Evolutionary conservation across 1,140 invertebrate genomes (phyloP).

Genomic region (Cotesia glomerata): DNA sequence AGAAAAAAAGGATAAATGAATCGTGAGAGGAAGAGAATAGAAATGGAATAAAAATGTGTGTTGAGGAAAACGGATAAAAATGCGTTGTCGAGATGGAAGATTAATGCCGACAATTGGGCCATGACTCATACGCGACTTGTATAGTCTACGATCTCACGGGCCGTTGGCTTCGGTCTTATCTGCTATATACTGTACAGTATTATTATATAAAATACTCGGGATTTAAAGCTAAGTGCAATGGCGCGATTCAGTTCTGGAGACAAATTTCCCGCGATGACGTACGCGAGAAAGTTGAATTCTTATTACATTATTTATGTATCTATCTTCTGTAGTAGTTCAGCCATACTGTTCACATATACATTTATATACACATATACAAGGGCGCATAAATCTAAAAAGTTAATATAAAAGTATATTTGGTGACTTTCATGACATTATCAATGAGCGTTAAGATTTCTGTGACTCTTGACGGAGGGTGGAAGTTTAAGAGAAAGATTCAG

Average conservation of each 20-base stretch:
- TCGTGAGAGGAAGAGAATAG: background rate
- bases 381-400: too few species aligned
- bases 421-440: too few species aligned
- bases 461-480: slow-evolving; percentile 31
- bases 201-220: too few species aligned
- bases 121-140: slow-evolving; percentile 7
- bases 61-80: background rate
- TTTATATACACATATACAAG: too few species aligned
- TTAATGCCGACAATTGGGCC: slow-evolving; percentile 1
- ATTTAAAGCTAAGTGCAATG: background rate
- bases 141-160: background rate
- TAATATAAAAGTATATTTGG: too few species aligned
- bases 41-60: background rate
- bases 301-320: background rate
- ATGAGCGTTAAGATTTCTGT: background rate
- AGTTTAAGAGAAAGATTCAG: slow-evolving; percentile 38
- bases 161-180: background rate
- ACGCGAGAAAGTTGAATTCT: background rate
- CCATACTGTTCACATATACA: too few species aligned
- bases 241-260: background rate
- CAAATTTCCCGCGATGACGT: slow-evolving; percentile 1
- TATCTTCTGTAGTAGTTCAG: background rate
- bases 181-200: background rate
- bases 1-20: background rate
- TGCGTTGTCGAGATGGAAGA: slow-evolving; percentile 7